Evolutionary conservation across 1,140 invertebrate genomes (phyloP), one percentile per base, ranked within the genome.

Genomic region (Halyomorpha halys): DNA sequence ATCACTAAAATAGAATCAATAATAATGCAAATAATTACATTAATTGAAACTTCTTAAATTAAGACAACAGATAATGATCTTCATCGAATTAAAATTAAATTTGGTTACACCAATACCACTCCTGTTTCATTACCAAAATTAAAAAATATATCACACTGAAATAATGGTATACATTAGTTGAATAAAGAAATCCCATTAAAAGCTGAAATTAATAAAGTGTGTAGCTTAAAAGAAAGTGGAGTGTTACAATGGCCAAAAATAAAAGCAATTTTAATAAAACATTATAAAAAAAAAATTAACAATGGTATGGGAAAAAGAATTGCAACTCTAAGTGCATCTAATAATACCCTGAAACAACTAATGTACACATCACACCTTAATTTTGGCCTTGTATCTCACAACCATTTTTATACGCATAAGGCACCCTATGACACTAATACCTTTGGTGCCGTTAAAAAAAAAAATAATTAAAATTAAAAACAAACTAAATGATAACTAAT

Each of bases 371-470:
- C 53, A 21, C 14, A 23, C 53, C 8, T 56, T 15, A 56, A 19
- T 16, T 56, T 56, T 56, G 19, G 53, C 53, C 23, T 23, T 23
- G 19, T 21, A 56, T 19, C 23, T 56, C 53, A 56, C 53, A 56
- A 56, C 53, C 53, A 56, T 16, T 23, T 56, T 25, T 23, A 23
- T 56, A 56, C 23, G 18, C 53, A 56, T 16, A 56, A 25, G 53
- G 23, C 53, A 21, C 53, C 53, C 53, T 56, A 56, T 56, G 23
- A 56, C 18, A 19, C 53, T 27, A 56, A 56, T 56, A 39, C 34
- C 53, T 56, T 56, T 56, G 53, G 53, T 56, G 53, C 53, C 53
- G 53, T 21, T 49, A 19, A 56, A 23, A 56, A 56, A 56, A 27
- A 56, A 56, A 23, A 23, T 4, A 19, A 27, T 5, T 2, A 49